Percentiles rank a stretch among this genome's conserved stretches.
These are phyloP conservation scores for Esperia sulphurella DNA, from an alignment of 2,888 invertebrate species.

Conservation along the genomic window DNA sequence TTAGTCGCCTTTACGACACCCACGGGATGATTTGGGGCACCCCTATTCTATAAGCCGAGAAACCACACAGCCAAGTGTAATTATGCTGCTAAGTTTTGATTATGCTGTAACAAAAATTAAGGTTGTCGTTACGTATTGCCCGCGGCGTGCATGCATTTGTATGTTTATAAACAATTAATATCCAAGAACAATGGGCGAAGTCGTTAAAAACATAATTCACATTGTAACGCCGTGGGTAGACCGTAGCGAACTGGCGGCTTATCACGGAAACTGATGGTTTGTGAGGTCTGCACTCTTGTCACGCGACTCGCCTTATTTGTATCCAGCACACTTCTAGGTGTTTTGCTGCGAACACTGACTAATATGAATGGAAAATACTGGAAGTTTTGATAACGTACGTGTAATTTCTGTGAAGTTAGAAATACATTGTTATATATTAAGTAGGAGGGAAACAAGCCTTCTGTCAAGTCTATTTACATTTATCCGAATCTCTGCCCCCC, in stretches of 20 bases:
- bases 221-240: slow-evolving; percentile 34
- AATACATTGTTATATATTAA: no score
- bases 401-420: no score
- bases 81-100: slow-evolving; percentile 1
- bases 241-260: slow-evolving; percentile 29
- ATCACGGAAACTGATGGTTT: slow-evolving; percentile 42
- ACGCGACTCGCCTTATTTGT: slow-evolving; percentile 27
- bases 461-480: no score
- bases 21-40: no score
- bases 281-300: slow-evolving; percentile 27
- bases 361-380: neutral
- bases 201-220: slow-evolving; percentile 41
- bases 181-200: slow-evolving; percentile 40
- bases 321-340: slow-evolving; percentile 21
- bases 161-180: slow-evolving; percentile 37
- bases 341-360: neutral
- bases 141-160: slow-evolving; percentile 29
- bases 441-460: no score
- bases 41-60: no score
- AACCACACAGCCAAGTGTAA: no score
- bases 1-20: no score
- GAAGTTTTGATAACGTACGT: neutral
- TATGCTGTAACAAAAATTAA: neutral
- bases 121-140: slow-evolving; percentile 16
- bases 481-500: no score